Evolutionary conservation across 2,797 vertebrate genomes (phyloP), one percentile per base, ranked within the genome.

Genomic region (Danio aesculapii): DNA sequence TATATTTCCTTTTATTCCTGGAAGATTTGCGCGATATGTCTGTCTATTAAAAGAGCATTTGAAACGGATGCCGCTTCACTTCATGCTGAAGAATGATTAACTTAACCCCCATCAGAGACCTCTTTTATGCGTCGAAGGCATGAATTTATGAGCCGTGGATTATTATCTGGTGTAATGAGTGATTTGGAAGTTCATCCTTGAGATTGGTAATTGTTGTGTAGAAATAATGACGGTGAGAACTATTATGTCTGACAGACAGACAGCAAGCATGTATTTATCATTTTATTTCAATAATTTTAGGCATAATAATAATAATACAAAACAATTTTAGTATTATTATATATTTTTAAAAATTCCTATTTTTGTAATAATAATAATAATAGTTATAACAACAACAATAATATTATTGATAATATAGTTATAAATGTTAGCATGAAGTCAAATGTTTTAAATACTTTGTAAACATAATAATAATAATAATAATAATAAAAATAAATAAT

Each of bases 31-130:
- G 11, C n/a, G 19, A 21, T 39, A 11, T 69, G 46, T 17, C 77
- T 50, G 57, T 71, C 30, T 19, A 79, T 52, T 61, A 70, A 79
- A 78, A 75, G 66, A 16, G 44, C n/a, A 39, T 63, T 59, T 62
- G 47, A 79, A 79, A 72, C 0, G 2, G 39, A 44, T 41, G 57
- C 1, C 0, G 6, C 58, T 44, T 12, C 5, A 10, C 68, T 63
- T 62, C 7, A 10, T 50, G 70, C 8, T 52, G 8, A 50, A 46
- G 30, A 79, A 49, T 69, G 21, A 59, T 70, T 61, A 39, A 17
- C 12, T 61, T 59, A 59, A 79, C 53, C 44, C 30, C 21, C 53
- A 61, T 11, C 11, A 69, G 47, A 58, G 8, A 67, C 44, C 47
- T 61, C n/a, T 71, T 78, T 30, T 41, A 30, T 1, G 14, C 43